phyloP scores from a whole-genome alignment of 2,888 invertebrate species.

The Iselma pallidipennis region DNA sequence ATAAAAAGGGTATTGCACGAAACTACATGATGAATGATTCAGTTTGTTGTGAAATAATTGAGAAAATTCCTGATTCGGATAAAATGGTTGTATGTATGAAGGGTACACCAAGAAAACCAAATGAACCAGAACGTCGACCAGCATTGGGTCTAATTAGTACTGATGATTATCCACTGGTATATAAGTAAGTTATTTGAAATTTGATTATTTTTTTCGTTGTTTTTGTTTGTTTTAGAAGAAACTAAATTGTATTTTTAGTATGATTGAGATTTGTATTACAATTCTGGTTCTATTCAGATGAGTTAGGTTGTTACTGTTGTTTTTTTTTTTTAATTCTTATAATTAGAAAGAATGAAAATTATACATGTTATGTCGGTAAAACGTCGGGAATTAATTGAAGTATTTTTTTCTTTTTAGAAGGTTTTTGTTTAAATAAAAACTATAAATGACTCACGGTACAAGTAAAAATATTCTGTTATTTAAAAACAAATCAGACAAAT shows the following conservation, averaged over 20 bases:
- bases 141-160: constrained; percentile 82
- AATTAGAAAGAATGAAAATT: constrained; percentile 3
- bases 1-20: constrained; percentile 77
- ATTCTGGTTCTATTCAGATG: neutral
- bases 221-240: constrained; percentile 13
- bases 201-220: constrained; percentile 14
- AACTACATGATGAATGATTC: constrained; percentile 81
- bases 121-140: constrained; percentile 72
- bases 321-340: constrained; percentile 5
- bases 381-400: constrained; percentile 28
- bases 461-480: constrained; percentile 34
- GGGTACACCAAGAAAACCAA: constrained; percentile 70
- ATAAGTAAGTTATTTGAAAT: constrained; percentile 70
- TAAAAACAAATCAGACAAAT: constrained; percentile 34
- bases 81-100: constrained; percentile 89
- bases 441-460: constrained; percentile 29
- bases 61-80: constrained; percentile 83
- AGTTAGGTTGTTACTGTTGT: constrained; percentile 6
- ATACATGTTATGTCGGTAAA: constrained; percentile 7
- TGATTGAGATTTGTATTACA: neutral
- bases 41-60: constrained; percentile 86
- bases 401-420: constrained; percentile 47
- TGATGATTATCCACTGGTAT: constrained; percentile 79
- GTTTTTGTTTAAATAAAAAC: constrained; percentile 31
- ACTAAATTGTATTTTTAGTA: constrained; percentile 8